These are phyloP conservation scores for Carposina sasakii DNA, from an alignment of 1,140 invertebrate genomes.

Conservation along the genomic window DNA sequence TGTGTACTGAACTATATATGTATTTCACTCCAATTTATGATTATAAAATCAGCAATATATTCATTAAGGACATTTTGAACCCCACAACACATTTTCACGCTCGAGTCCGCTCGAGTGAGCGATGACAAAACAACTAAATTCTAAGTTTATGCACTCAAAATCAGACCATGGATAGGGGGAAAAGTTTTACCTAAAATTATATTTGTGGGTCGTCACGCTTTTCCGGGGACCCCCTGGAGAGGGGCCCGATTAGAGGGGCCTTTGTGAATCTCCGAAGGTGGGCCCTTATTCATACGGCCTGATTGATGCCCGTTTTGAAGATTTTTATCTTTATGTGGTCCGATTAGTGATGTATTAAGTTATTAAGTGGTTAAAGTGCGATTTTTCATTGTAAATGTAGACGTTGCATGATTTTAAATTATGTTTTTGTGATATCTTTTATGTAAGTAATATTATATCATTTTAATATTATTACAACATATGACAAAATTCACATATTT, in stretches of 20 bases:
- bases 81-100: no score
- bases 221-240: constrained; percentile 32
- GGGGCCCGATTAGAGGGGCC: constrained; percentile 60
- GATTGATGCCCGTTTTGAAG: neutral
- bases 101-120: no score
- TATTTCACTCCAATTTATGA: no score
- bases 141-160: neutral
- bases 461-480: neutral
- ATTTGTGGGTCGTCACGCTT: constrained; percentile 71
- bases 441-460: neutral
- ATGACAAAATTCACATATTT: neutral
- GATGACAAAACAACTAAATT: no score
- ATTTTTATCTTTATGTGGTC: neutral
- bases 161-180: constrained; percentile 40
- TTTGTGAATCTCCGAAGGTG: constrained; percentile 48
- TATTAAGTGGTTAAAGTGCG: neutral
- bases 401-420: no score
- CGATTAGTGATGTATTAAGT: neutral
- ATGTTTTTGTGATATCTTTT: neutral
- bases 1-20: no score
- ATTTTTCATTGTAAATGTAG: no score
- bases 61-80: no score
- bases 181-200: constrained; percentile 70
- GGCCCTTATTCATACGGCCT: constrained; percentile 45
- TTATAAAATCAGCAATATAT: no score